Evolutionary conservation across 1,140 invertebrate species (phyloP).

Genomic region (Ceratitis capitata): DNA sequence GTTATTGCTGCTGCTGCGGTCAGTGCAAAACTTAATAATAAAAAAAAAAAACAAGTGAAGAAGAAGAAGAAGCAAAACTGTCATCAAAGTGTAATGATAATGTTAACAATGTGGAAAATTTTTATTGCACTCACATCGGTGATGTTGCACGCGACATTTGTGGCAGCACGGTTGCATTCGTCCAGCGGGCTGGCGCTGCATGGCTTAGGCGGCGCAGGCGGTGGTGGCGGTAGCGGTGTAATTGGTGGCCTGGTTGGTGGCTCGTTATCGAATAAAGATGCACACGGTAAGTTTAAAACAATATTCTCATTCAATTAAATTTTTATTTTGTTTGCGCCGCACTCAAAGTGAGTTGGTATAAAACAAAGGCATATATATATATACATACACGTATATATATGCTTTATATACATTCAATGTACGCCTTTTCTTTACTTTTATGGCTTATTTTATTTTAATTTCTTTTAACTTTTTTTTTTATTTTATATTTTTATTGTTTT

Average conservation of each 20-base stretch:
- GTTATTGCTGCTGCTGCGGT: not conserved
- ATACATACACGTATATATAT: not conserved
- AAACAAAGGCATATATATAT: not conserved
- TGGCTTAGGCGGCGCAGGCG: constrained; percentile 46
- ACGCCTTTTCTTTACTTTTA: constrained; percentile 1
- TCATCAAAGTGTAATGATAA: constrained; percentile 56
- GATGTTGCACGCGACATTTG: constrained; percentile 49
- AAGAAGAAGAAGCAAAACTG: too few relatives aligned
- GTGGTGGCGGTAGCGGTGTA: constrained; percentile 45
- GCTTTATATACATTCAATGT: not conserved
- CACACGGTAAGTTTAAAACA: constrained; percentile 58
- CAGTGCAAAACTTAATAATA: too few relatives aligned
- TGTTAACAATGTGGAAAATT: constrained; percentile 64
- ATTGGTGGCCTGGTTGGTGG: constrained; percentile 44
- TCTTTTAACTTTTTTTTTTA: too few relatives aligned
- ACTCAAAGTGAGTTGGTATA: not conserved
- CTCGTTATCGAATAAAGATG: constrained; percentile 53
- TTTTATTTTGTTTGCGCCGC: constrained; percentile 23
- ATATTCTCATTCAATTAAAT: constrained; percentile 34
- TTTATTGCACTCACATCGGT: constrained; percentile 56
- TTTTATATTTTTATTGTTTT: not conserved
- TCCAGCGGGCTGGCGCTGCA: constrained; percentile 45
- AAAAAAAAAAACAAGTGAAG: too few relatives aligned
- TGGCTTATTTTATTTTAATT: not conserved
- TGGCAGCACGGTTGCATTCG: constrained; percentile 62